phyloP scores from a whole-genome alignment of 1,140 invertebrate species.

The Temnothorax longispinosus region DNA sequence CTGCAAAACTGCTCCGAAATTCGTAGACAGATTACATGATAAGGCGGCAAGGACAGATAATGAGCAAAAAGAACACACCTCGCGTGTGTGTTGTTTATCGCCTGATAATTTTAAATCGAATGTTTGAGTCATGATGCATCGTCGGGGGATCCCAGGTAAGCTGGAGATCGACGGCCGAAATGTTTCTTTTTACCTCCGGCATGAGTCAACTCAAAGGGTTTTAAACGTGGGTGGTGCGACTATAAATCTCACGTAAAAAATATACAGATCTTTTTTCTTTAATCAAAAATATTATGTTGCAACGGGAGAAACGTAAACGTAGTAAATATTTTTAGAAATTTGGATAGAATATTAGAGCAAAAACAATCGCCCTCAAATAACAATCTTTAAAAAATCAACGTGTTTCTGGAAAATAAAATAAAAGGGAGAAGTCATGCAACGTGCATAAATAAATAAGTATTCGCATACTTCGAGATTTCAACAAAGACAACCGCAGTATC shows the following conservation, averaged over 20 bases:
- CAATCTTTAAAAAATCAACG: not conserved
- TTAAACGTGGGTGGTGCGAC: constrained; percentile 3
- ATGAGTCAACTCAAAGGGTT: constrained; percentile 60
- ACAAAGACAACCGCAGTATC: not conserved
- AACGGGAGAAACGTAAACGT: not conserved
- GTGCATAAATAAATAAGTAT: not conserved
- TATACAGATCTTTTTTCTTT: not conserved
- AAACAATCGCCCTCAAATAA: not conserved
- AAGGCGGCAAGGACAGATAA: not conserved
- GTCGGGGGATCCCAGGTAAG: constrained; percentile 16
- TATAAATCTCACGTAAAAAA: constrained; percentile 6
- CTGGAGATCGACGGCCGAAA: constrained; percentile 25
- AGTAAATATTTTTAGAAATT: not conserved
- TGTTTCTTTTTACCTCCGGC: constrained; percentile 40
- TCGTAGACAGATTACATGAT: constrained; percentile 11
- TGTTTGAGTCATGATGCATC: not conserved
- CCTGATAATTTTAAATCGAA: constrained; percentile 42
- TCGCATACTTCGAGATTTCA: constrained; percentile 1
- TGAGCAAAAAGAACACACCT: not conserved
- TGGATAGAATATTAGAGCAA: not conserved
- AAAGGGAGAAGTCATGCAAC: not conserved
- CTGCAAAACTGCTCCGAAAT: not conserved
- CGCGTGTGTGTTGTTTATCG: not conserved
- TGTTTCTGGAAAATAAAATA: not conserved
- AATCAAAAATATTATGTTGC: not conserved